Percentiles rank a stretch among this genome's conserved stretches.
These are phyloP conservation scores for Zingel zingel DNA, from an alignment of 2,113 vertebrate species.

Conservation along the genomic window DNA sequence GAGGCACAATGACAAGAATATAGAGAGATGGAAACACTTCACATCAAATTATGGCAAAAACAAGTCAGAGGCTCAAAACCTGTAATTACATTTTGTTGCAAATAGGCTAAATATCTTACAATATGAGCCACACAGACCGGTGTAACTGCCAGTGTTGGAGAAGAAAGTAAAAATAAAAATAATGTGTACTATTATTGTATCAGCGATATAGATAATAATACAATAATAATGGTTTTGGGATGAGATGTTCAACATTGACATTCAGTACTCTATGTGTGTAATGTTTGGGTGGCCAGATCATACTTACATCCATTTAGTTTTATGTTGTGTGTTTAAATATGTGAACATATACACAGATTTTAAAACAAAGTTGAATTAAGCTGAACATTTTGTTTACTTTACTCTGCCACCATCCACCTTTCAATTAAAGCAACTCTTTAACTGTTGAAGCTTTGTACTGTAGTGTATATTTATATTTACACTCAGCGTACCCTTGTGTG, in stretches of 20 bases:
- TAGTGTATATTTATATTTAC: neutral
- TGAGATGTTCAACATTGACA: neutral
- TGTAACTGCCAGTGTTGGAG: neutral
- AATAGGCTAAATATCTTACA: neutral
- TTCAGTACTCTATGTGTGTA: neutral
- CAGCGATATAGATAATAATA: too few relatives aligned
- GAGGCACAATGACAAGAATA: neutral
- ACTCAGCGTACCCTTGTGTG: constrained; percentile 89
- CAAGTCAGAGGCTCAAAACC: neutral
- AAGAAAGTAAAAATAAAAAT: neutral
- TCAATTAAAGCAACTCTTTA: neutral
- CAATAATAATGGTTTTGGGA: neutral
- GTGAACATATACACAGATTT: neutral
- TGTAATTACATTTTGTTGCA: neutral
- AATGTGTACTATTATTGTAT: neutral
- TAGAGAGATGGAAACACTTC: neutral
- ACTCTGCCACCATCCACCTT: neutral
- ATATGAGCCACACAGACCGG: neutral
- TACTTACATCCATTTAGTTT: neutral
- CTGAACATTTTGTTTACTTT: neutral
- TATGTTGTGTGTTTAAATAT: neutral
- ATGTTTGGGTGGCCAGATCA: neutral
- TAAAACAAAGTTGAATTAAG: neutral
- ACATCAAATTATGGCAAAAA: neutral
- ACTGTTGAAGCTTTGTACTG: neutral